These are phyloP conservation scores for Biston betularia DNA, from an alignment of 2,888 invertebrate species.

Conservation along the genomic window DNA sequence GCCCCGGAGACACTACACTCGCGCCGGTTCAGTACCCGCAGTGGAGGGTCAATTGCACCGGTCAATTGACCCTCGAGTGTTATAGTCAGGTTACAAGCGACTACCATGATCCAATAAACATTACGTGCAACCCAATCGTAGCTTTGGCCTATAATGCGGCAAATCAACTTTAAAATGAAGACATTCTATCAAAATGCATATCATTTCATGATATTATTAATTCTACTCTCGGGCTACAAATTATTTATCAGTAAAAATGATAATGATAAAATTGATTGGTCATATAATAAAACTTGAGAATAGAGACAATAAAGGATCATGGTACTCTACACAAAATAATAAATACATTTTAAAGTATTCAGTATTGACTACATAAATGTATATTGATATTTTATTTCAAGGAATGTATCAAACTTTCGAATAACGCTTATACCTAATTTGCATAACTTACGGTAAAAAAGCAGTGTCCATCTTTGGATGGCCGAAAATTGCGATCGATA, in stretches of 20 bases:
- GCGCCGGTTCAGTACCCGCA: constrained; percentile 68
- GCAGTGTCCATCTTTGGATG: neutral
- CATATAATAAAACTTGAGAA: neutral
- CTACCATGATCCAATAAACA: constrained; percentile 11
- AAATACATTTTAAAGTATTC: neutral
- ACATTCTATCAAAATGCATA: too few relatives aligned
- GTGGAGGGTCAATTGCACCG: constrained; percentile 61
- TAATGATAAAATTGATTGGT: neutral
- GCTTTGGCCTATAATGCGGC: too few relatives aligned
- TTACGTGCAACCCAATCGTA: neutral
- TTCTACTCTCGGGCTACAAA: neutral
- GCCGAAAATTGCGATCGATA: too few relatives aligned
- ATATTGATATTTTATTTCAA: neutral
- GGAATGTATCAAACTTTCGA: constrained; percentile 42
- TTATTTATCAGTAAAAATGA: neutral
- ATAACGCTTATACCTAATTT: constrained; percentile 18
- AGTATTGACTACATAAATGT: neutral
- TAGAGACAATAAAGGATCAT: neutral
- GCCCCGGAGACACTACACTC: constrained; percentile 72
- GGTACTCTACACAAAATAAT: neutral
- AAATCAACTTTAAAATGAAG: too few relatives aligned
- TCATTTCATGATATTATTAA: neutral
- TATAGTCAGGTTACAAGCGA: constrained; percentile 21
- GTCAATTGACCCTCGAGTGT: constrained; percentile 64
- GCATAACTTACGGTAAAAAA: neutral